Evolutionary conservation across 1,140 invertebrate species (phyloP).

Genomic region (Microplitis demolitor): DNA sequence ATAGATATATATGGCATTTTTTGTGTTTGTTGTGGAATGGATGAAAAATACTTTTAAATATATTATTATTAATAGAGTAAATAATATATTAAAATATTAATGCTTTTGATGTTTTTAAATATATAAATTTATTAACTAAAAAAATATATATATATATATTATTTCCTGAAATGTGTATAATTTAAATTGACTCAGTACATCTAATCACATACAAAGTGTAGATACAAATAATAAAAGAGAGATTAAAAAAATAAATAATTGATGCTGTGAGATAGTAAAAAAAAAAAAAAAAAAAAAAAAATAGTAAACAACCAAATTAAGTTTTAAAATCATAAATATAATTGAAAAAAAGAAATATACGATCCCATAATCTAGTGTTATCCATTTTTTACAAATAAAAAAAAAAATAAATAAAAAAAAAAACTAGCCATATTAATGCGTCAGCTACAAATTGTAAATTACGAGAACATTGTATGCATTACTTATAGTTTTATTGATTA

Average conservation of each 20-base stretch:
- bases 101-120: slow-evolving; percentile 26
- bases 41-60: slow-evolving; percentile 4
- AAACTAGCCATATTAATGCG: too few species aligned
- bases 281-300: too few species aligned
- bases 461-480: too few species aligned
- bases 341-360: not conserved
- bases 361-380: not conserved
- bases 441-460: too few species aligned
- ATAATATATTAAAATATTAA: not conserved
- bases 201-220: too few species aligned
- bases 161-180: not conserved
- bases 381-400: too few species aligned
- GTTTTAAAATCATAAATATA: too few species aligned
- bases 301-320: not conserved
- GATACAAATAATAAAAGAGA: not conserved
- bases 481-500: too few species aligned
- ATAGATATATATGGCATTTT: slow-evolving; percentile 1
- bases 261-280: not conserved
- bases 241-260: not conserved
- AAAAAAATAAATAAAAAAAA: too few species aligned
- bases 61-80: not conserved
- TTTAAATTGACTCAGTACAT: too few species aligned
- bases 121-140: not conserved
- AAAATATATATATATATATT: not conserved
- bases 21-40: not conserved